phyloP scores from a whole-genome alignment of 2,797 vertebrate genomes.

The Halcyon badia region DNA sequence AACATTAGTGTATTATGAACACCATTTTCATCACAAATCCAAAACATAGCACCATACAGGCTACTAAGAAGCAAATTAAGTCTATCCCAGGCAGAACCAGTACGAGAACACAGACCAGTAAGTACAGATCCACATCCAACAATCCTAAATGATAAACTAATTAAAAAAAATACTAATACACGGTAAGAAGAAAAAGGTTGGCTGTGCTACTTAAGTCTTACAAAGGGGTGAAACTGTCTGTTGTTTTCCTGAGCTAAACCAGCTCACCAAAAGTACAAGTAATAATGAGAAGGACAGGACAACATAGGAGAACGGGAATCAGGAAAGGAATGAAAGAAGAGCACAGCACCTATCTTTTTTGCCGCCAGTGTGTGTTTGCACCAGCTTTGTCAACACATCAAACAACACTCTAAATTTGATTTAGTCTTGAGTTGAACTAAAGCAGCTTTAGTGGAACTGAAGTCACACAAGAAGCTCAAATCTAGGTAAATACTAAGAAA shows the following conservation, averaged over 20 bases:
- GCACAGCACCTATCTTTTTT: background rate
- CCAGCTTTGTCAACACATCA: background rate
- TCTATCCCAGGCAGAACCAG: background rate
- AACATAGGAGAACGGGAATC: background rate
- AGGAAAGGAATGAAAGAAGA: background rate
- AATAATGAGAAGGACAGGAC: background rate
- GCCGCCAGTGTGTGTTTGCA: background rate
- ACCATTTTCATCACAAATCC: background rate
- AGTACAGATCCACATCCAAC: background rate
- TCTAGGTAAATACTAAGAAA: background rate
- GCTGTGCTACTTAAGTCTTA: background rate
- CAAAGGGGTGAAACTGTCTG: background rate
- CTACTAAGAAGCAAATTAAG: background rate
- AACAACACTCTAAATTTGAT: background rate
- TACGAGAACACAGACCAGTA: background rate
- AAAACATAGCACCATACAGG: background rate
- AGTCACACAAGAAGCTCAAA: background rate
- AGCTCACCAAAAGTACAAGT: background rate
- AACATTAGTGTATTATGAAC: background rate
- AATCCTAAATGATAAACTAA: background rate
- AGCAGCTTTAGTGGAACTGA: background rate
- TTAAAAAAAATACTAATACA: background rate
- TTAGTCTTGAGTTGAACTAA: background rate
- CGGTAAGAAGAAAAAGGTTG: background rate
- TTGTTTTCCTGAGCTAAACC: background rate